phyloP scores from a whole-genome alignment of 92 coral and sea anemone genomes.

The Phenganax subtilis region DNA sequence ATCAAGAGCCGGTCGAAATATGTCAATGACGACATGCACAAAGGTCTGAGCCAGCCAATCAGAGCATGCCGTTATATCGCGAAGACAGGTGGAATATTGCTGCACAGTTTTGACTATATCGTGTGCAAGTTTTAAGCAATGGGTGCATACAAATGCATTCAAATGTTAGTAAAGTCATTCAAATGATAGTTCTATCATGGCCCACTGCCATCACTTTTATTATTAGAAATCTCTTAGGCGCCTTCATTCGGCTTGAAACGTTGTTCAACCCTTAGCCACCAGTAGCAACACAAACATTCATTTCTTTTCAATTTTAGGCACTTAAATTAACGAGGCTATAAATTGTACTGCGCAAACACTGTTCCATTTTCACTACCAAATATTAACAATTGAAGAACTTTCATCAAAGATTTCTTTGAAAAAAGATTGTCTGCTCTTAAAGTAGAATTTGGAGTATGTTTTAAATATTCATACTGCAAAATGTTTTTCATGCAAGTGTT shows the following conservation, averaged over 20 bases:
- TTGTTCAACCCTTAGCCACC: conserved; percentile 24
- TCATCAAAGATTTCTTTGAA: background rate
- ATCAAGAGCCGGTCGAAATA: conserved; percentile 15
- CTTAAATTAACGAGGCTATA: background rate
- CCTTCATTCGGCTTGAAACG: background rate
- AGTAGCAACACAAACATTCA: background rate
- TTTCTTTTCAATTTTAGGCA: conserved; percentile 10
- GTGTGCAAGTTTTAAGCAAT: background rate
- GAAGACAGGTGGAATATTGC: conserved; percentile 3
- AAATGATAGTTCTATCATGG: background rate
- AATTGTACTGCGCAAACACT: background rate
- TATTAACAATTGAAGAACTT: background rate
- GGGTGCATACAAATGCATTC: background rate
- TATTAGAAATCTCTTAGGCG: background rate
- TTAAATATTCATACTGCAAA: conserved; percentile 7
- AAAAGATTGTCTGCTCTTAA: background rate
- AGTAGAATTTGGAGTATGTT: background rate
- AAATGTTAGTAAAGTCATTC: background rate
- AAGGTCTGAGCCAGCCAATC: conserved; percentile 25
- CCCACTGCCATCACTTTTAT: background rate
- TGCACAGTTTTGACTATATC: background rate
- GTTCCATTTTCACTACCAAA: background rate
- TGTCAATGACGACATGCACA: conserved; percentile 33
- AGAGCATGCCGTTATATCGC: background rate
- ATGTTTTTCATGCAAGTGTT: conserved; percentile 21